Evolutionary conservation across 1,140 invertebrate genomes (phyloP).

Genomic region (Drosophila watanabei): DNA sequence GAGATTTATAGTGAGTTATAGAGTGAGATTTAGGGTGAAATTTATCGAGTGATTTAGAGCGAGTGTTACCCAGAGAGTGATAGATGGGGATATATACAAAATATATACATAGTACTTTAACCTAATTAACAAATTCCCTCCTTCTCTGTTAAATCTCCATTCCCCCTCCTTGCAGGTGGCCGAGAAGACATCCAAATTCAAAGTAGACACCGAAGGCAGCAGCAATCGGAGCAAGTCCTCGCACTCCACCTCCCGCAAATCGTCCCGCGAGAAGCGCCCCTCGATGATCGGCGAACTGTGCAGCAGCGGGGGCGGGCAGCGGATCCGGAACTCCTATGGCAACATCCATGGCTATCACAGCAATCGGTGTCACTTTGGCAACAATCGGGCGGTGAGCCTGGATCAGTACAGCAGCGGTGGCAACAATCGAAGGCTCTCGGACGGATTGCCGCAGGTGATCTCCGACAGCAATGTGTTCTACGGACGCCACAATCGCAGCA

Average conservation of each 20-base stretch:
- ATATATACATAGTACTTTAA: no score
- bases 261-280: slow-evolving; percentile 84
- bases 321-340: slow-evolving; percentile 84
- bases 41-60: not conserved
- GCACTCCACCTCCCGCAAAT: slow-evolving; percentile 78
- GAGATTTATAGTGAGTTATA: no score
- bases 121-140: not conserved
- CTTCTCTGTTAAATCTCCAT: no score
- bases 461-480: slow-evolving; percentile 85
- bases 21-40: no score
- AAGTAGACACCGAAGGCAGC: slow-evolving; percentile 90
- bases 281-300: slow-evolving; percentile 85
- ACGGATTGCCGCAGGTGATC: slow-evolving; percentile 83
- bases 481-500: slow-evolving; percentile 76
- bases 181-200: slow-evolving; percentile 91
- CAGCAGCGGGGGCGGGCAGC: slow-evolving; percentile 81
- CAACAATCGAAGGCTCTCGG: slow-evolving; percentile 82
- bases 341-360: slow-evolving; percentile 84
- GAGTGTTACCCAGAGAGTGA: not conserved
- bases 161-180: slow-evolving; percentile 83
- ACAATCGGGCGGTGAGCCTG: slow-evolving; percentile 83
- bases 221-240: slow-evolving; percentile 83
- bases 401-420: slow-evolving; percentile 80
- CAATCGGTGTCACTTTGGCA: slow-evolving; percentile 83
- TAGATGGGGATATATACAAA: no score